Percentiles rank a stretch among this genome's conserved stretches.
phyloP scores from a whole-genome alignment of 1,140 invertebrate species.

The Drosophila asahinai region DNA sequence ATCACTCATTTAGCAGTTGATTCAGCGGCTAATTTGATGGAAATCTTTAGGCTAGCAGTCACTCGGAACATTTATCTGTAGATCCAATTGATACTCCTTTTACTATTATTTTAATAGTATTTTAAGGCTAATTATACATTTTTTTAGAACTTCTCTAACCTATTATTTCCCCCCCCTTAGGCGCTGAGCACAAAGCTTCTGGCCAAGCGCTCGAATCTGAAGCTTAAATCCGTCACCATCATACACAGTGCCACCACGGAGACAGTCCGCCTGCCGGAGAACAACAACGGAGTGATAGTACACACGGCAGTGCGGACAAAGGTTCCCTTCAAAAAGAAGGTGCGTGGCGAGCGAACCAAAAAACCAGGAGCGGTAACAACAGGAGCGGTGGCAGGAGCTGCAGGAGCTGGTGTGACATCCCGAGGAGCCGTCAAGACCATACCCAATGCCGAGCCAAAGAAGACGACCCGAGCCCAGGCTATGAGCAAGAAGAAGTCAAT shows the following conservation, averaged over 20 bases:
- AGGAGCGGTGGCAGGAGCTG: slow-evolving; percentile 10
- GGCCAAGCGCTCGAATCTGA: slow-evolving; percentile 91
- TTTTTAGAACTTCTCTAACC: neutral
- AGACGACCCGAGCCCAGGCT: slow-evolving; percentile 51
- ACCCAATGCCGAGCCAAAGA: slow-evolving; percentile 54
- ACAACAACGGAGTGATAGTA: slow-evolving; percentile 90
- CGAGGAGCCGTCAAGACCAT: slow-evolving; percentile 41
- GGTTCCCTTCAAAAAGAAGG: slow-evolving; percentile 91
- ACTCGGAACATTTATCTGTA: slow-evolving; percentile 8
- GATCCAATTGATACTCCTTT: neutral
- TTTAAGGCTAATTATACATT: too few species aligned
- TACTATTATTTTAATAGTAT: too few species aligned
- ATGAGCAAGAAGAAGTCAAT: slow-evolving; percentile 70
- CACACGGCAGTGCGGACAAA: slow-evolving; percentile 91
- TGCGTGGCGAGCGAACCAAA: slow-evolving; percentile 88
- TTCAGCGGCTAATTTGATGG: slow-evolving; percentile 35
- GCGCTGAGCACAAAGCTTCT: slow-evolving; percentile 91
- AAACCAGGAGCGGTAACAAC: slow-evolving; percentile 39
- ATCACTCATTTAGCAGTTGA: slow-evolving; percentile 27
- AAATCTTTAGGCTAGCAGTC: slow-evolving; percentile 11
- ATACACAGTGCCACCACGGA: slow-evolving; percentile 94
- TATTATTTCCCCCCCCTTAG: slow-evolving; percentile 84
- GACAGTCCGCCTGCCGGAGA: slow-evolving; percentile 91
- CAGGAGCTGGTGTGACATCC: slow-evolving; percentile 10
- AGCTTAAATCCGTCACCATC: slow-evolving; percentile 93